A percentile compares a stretch with the other conserved stretches of the same genome.
phyloP scores from a whole-genome alignment of 2,888 invertebrate species.

The Cataglyphis livida region DNA sequence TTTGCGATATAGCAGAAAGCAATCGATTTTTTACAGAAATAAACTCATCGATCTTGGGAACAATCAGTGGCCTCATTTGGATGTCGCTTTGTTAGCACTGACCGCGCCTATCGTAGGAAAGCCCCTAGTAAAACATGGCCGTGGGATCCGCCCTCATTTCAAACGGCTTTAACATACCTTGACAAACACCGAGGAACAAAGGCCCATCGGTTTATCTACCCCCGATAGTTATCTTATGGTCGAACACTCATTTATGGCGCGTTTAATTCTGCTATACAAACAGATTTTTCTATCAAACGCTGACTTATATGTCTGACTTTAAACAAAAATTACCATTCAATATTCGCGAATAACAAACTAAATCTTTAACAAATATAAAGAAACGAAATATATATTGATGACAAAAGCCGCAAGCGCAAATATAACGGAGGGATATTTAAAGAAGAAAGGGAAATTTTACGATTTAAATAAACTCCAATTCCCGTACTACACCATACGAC shows the following conservation, averaged over 20 bases:
- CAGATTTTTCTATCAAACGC: background rate
- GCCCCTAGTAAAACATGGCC: slow-evolving; percentile 59
- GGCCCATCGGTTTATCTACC: slow-evolving; percentile 36
- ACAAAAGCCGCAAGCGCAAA: background rate
- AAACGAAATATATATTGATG: background rate
- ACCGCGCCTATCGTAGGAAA: slow-evolving; percentile 71
- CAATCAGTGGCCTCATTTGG: slow-evolving; percentile 64
- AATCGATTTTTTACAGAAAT: slow-evolving; percentile 66
- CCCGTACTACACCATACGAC: background rate
- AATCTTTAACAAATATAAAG: background rate
- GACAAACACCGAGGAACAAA: slow-evolving; percentile 63
- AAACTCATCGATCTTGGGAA: slow-evolving; percentile 64
- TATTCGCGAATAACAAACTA: background rate
- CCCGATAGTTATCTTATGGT: slow-evolving; percentile 22
- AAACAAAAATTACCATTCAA: background rate
- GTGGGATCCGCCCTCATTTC: slow-evolving; percentile 71
- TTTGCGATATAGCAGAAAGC: slow-evolving; percentile 8
- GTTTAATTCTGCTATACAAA: slow-evolving; percentile 16
- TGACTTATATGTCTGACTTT: background rate
- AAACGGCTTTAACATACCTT: slow-evolving; percentile 69
- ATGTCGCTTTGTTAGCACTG: slow-evolving; percentile 74
- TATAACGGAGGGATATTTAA: background rate
- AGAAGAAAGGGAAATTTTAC: slow-evolving; percentile 1
- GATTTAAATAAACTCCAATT: slow-evolving; percentile 25
- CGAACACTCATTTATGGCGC: background rate